A percentile compares a stretch with the other conserved stretches of the same genome.
Evolutionary conservation across 2,797 vertebrate species (phyloP).

Genomic region (Antrozous pallidus): DNA sequence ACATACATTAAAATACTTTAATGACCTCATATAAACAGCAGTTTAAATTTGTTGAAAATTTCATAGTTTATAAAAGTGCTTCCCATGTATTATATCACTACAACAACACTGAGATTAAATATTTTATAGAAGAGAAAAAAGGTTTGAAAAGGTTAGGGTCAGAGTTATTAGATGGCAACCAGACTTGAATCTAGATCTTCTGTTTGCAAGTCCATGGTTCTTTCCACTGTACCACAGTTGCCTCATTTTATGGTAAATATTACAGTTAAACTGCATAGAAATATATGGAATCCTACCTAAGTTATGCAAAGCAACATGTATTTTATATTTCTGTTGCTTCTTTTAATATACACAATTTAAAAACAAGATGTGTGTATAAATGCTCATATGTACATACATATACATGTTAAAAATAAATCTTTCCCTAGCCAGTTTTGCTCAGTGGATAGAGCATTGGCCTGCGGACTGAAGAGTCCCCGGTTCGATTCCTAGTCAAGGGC

Average conservation of each 20-base stretch:
- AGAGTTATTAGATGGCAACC: background rate
- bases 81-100: background rate
- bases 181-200: background rate
- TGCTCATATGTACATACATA: background rate
- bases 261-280: background rate
- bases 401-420: background rate
- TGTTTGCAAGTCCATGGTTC: background rate
- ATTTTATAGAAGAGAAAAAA: constrained; percentile 37
- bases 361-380: background rate
- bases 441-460: too few species aligned
- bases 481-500: too few species aligned
- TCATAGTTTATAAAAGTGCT: background rate
- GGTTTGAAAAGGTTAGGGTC: background rate
- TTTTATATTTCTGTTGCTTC: background rate
- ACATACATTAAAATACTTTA: background rate
- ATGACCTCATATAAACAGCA: background rate
- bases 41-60: background rate
- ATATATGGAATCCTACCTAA: background rate
- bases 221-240: background rate
- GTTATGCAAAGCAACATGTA: background rate
- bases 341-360: background rate
- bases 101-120: background rate
- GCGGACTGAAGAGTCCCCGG: too few species aligned
- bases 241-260: background rate
- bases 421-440: too few species aligned